A percentile compares a stretch with the other conserved stretches of the same genome.
phyloP scores from a whole-genome alignment of 2,113 vertebrate species.

The Chelonoidis abingdonii region DNA sequence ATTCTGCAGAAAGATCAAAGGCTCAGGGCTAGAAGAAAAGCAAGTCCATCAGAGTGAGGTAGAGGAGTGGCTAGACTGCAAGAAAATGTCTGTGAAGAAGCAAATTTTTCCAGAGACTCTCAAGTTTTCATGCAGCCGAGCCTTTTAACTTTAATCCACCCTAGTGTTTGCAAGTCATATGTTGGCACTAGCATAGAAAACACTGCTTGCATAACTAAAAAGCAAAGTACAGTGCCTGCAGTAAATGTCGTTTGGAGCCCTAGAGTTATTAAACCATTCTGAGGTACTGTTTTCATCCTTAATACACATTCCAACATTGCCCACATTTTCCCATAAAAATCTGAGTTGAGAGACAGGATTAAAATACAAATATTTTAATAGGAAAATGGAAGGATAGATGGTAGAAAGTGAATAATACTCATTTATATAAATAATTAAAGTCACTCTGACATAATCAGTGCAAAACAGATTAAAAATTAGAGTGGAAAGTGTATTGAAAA shows the following conservation, averaged over 20 bases:
- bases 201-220: background rate
- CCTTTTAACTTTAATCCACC: background rate
- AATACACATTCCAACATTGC: background rate
- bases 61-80: background rate
- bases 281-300: background rate
- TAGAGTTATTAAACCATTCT: background rate
- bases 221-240: background rate
- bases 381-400: background rate
- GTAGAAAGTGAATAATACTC: background rate
- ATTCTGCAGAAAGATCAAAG: background rate
- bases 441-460: background rate
- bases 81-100: background rate
- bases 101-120: background rate
- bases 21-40: background rate
- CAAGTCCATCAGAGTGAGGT: background rate
- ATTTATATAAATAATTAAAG: constrained; percentile 12
- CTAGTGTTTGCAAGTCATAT: background rate
- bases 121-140: background rate
- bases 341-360: background rate
- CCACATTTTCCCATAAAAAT: constrained; percentile 7
- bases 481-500: background rate
- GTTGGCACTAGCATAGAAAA: background rate
- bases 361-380: background rate
- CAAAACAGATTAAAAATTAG: background rate
- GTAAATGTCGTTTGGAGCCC: background rate